Percentiles rank a stretch among this genome's conserved stretches.
Evolutionary conservation across 2,113 vertebrate genomes (phyloP).

Genomic region (Upupa epops): DNA sequence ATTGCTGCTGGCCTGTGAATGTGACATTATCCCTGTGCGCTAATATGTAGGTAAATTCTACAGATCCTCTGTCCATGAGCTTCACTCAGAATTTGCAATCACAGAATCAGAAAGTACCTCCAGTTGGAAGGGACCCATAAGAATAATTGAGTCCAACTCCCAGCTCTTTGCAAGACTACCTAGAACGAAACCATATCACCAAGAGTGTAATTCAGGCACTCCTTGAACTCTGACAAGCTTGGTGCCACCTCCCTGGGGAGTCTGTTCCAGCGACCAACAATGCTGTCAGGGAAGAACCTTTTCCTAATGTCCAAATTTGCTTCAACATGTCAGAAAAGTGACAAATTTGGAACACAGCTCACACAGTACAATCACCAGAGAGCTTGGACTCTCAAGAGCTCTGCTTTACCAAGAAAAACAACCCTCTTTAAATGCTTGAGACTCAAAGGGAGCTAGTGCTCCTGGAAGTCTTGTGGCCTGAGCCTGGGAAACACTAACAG

Average conservation of each 20-base stretch:
- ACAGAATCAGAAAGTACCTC: neutral
- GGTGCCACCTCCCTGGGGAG: neutral
- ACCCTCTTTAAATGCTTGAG: neutral
- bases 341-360: neutral
- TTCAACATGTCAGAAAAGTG: neutral
- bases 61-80: neutral
- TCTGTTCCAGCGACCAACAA: neutral
- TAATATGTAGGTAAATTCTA: neutral
- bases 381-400: neutral
- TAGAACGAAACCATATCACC: neutral
- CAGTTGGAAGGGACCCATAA: neutral
- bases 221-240: neutral
- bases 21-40: neutral
- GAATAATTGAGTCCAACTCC: neutral
- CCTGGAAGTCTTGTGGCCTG: neutral
- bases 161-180: neutral
- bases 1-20: neutral
- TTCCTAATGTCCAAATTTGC: neutral
- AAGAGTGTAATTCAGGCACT: fast-evolving
- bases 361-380: neutral
- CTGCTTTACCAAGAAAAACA: neutral
- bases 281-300: neutral
- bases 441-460: neutral
- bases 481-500: neutral
- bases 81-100: neutral